These are phyloP conservation scores for Rambutsinella grinnellia DNA, from an alignment of 2,888 invertebrate species.

Conservation along the genomic window DNA sequence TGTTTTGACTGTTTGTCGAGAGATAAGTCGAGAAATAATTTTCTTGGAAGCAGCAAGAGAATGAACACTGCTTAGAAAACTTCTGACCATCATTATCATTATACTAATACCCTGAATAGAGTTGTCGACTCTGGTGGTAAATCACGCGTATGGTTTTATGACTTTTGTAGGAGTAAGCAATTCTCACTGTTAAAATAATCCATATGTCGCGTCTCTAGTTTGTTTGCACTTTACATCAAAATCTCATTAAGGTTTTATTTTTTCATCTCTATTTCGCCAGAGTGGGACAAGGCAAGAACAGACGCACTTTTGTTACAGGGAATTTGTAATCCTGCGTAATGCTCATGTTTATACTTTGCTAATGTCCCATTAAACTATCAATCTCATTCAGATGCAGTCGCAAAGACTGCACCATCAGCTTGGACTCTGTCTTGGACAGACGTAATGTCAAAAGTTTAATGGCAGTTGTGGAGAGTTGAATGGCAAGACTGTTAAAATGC, in stretches of 20 bases:
- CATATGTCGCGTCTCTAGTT: background rate
- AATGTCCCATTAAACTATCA: conserved; percentile 28
- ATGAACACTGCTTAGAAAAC: background rate
- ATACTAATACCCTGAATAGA: conserved; percentile 28
- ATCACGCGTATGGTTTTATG: conserved; percentile 1
- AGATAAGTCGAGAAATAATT: conserved; percentile 17
- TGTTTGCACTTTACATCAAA: conserved; percentile 43
- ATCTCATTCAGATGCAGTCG: no score
- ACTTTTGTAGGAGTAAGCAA: background rate
- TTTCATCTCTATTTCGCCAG: background rate
- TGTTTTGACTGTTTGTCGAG: background rate
- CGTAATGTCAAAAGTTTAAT: no score
- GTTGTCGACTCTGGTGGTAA: conserved; percentile 51
- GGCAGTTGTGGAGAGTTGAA: no score
- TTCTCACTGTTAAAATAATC: background rate
- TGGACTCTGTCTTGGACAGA: no score
- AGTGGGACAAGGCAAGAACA: background rate
- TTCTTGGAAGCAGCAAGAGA: conserved; percentile 31
- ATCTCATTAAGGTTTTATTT: conserved; percentile 31
- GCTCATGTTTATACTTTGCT: background rate
- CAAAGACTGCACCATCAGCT: no score
- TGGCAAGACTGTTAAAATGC: no score
- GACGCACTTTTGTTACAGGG: background rate
- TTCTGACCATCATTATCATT: conserved; percentile 27
- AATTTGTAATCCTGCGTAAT: conserved; percentile 2